These are phyloP conservation scores for Coryphaenoides rupestris DNA, from an alignment of 2,113 vertebrate genomes.

Conservation along the genomic window DNA sequence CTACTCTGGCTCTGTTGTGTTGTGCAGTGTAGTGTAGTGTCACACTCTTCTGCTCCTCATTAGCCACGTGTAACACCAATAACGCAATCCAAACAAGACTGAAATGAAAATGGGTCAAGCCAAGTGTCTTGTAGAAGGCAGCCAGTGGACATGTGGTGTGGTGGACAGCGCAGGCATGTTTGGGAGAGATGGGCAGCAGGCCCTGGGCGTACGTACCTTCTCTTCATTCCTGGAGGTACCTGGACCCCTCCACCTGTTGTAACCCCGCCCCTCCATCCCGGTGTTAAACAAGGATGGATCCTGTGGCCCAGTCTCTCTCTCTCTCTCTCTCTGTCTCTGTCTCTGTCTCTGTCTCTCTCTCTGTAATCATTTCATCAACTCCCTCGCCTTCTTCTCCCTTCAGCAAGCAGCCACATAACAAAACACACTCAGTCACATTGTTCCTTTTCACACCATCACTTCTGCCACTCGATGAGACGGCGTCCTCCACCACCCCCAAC, in stretches of 20 bases:
- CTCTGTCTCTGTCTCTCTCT: slow-evolving; percentile 59
- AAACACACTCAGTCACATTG: slow-evolving; percentile 76
- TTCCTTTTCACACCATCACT: slow-evolving; percentile 74
- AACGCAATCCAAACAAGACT: too few relatives aligned
- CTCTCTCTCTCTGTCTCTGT: slow-evolving; percentile 56
- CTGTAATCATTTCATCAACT: slow-evolving; percentile 81
- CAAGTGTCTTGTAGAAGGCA: slow-evolving; percentile 1
- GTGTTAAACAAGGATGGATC: slow-evolving; percentile 71
- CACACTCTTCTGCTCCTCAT: too few relatives aligned
- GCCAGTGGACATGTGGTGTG: slow-evolving; percentile 20
- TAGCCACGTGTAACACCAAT: too few relatives aligned
- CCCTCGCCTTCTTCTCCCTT: slow-evolving; percentile 70
- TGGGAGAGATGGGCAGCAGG: slow-evolving; percentile 15
- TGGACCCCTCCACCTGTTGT: slow-evolving; percentile 41
- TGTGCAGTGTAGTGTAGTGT: too few relatives aligned
- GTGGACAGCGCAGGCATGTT: neutral
- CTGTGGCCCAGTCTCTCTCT: slow-evolving; percentile 62
- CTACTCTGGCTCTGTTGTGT: too few relatives aligned
- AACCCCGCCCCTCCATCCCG: neutral
- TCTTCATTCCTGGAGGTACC: slow-evolving; percentile 24
- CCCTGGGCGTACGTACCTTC: slow-evolving; percentile 52
- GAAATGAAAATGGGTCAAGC: slow-evolving; percentile 9
- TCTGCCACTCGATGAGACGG: slow-evolving; percentile 65
- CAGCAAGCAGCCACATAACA: slow-evolving; percentile 71
- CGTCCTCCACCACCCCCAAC: slow-evolving; percentile 39